phyloP scores from a whole-genome alignment of 2,888 invertebrate species.

The Pseudoips prasinana region DNA sequence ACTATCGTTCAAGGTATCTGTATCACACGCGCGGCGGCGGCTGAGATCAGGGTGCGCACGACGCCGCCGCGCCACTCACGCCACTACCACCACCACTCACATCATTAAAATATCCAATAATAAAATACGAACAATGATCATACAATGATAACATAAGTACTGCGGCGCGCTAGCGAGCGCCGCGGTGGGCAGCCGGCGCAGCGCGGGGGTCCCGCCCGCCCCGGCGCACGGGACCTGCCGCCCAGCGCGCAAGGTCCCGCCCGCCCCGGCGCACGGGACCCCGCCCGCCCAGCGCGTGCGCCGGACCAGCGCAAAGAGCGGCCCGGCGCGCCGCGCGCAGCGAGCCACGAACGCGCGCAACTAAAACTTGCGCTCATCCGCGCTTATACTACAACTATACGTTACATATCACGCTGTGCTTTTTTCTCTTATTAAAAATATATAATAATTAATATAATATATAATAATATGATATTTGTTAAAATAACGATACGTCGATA shows the following conservation, averaged over 20 bases:
- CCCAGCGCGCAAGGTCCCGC: slow-evolving; percentile 35
- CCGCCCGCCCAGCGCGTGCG: slow-evolving; percentile 25
- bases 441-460: slow-evolving; percentile 77
- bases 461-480: slow-evolving; percentile 81
- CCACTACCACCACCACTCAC: slow-evolving; percentile 45
- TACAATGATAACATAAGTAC: slow-evolving; percentile 59
- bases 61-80: slow-evolving; percentile 63
- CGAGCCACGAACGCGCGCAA: slow-evolving; percentile 21
- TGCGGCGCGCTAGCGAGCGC: slow-evolving; percentile 56
- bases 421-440: slow-evolving; percentile 81
- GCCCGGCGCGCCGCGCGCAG: too few species aligned
- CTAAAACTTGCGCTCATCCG: slow-evolving; percentile 48
- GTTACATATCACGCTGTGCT: slow-evolving; percentile 83
- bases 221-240: slow-evolving; percentile 47
- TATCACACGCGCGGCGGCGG: slow-evolving; percentile 75
- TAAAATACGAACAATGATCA: slow-evolving; percentile 63
- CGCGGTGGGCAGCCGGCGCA: slow-evolving; percentile 63
- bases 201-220: slow-evolving; percentile 25
- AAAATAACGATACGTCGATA: slow-evolving; percentile 79
- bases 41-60: slow-evolving; percentile 71
- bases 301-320: slow-evolving; percentile 6
- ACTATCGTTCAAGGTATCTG: slow-evolving; percentile 71
- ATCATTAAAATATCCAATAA: slow-evolving; percentile 51
- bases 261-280: slow-evolving; percentile 37
- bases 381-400: slow-evolving; percentile 75